phyloP scores from a whole-genome alignment of 37 sponge, comb jelly and placozoan genomes.

The Halisarca cf. caerulea region DNA sequence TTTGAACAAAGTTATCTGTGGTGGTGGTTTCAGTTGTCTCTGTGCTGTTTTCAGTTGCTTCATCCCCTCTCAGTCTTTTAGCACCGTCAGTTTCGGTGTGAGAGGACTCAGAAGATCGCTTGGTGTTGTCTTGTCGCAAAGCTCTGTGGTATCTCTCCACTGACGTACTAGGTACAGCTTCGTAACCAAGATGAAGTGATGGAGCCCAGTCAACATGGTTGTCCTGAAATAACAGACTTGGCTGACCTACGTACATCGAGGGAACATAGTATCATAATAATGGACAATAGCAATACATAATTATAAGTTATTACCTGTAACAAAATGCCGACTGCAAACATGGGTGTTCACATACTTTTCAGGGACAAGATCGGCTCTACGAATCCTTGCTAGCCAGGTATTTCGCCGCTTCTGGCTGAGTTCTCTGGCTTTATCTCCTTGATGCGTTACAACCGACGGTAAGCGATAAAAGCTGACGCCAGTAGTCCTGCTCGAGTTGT shows the following conservation, averaged over 20 bases:
- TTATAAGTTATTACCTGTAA: not conserved
- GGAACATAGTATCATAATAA: not conserved
- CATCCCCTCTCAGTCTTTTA: not conserved
- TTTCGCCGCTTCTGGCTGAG: slow-evolving; percentile 15
- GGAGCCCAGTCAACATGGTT: slow-evolving; percentile 2
- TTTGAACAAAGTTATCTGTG: not conserved
- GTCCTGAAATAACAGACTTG: not conserved
- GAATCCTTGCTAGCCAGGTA: not conserved
- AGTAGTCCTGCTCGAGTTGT: not conserved
- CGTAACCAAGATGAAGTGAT: slow-evolving; percentile 1
- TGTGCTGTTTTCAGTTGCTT: not conserved
- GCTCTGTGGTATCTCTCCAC: not conserved
- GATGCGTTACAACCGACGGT: slow-evolving; percentile 10
- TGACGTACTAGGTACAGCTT: not conserved
- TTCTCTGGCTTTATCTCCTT: not conserved
- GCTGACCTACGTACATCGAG: not conserved
- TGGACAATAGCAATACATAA: not conserved
- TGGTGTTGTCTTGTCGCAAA: too few species aligned
- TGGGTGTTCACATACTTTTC: slow-evolving; percentile 8
- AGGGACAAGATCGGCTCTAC: not conserved
- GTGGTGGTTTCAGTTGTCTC: not conserved
- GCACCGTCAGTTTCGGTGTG: too few species aligned
- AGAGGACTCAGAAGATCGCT: too few species aligned
- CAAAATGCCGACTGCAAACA: slow-evolving; percentile 9
- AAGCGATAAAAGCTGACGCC: slow-evolving; percentile 6